A percentile compares a stretch with the other conserved stretches of the same genome.
Evolutionary conservation across 1,140 invertebrate genomes (phyloP).

Genomic region (Papilio machaon): DNA sequence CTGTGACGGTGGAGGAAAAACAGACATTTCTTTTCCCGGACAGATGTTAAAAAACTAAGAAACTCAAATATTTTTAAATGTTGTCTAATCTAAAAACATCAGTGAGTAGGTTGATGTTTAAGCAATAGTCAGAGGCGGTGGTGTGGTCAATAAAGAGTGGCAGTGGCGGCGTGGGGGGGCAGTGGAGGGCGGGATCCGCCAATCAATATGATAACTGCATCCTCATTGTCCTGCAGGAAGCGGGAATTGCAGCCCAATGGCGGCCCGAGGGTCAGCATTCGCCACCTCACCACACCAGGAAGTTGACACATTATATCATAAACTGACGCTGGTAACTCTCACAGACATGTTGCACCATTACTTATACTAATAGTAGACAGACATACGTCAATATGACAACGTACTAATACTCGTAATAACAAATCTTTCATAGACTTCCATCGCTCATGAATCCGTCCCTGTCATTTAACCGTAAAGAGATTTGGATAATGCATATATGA

Average conservation of each 20-base stretch:
- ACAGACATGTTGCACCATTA: neutral
- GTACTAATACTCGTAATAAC: neutral
- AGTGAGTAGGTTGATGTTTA: neutral
- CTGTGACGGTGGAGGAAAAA: neutral
- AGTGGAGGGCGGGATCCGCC: constrained; percentile 33
- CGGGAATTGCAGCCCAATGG: constrained; percentile 23
- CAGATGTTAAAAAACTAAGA: neutral
- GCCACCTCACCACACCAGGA: neutral
- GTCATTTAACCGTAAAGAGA: neutral
- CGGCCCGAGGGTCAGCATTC: neutral
- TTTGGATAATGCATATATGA: neutral
- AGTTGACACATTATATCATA: neutral
- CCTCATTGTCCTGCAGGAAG: constrained; percentile 49
- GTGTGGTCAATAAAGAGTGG: constrained; percentile 26
- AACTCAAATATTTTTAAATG: neutral
- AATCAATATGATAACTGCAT: constrained; percentile 45
- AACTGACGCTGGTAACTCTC: neutral
- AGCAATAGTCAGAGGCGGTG: neutral
- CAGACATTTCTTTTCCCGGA: neutral
- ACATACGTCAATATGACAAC: neutral
- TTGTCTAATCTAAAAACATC: neutral
- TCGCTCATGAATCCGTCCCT: neutral
- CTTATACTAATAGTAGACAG: neutral
- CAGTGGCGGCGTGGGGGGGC: neutral
- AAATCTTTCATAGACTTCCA: neutral